phyloP scores from a whole-genome alignment of 2,797 vertebrate species.

The Oceanodroma leucorhoa region DNA sequence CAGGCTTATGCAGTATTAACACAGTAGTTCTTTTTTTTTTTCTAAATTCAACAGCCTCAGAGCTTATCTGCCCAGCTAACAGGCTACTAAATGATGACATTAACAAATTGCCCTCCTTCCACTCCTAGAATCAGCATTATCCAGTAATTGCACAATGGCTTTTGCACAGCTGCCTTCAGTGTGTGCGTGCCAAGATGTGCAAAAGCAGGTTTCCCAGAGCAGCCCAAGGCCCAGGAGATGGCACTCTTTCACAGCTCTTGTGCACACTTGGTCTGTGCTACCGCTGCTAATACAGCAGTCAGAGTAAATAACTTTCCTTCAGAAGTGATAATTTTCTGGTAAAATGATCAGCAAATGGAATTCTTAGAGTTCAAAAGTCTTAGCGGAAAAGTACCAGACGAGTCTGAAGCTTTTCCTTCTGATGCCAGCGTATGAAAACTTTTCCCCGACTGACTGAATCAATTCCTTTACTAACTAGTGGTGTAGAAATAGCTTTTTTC shows the following conservation, averaged over 20 bases:
- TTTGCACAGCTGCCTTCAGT: background rate
- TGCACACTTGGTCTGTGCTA: background rate
- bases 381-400: constrained; percentile 63
- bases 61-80: background rate
- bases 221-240: constrained; percentile 22
- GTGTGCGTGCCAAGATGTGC: background rate
- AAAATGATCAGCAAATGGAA: constrained; percentile 60
- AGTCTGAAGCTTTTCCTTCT: constrained; percentile 3
- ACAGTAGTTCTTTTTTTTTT: background rate
- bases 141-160: background rate
- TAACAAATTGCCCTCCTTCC: background rate
- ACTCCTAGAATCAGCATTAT: background rate
- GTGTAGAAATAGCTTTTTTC: constrained; percentile 6
- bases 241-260: constrained; percentile 45
- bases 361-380: constrained; percentile 28
- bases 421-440: background rate
- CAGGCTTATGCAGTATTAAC: constrained; percentile 15
- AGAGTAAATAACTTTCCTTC: constrained; percentile 54
- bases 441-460: background rate
- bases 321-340: constrained; percentile 66
- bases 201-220: background rate
- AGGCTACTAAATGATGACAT: background rate
- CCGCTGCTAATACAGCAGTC: background rate
- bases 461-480: constrained; percentile 36
- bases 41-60: background rate